Percentiles rank a stretch among this genome's conserved stretches.
Conservation (phyloP, 2,888 invertebrate species). For the Pristionchus mayeri region DNA sequence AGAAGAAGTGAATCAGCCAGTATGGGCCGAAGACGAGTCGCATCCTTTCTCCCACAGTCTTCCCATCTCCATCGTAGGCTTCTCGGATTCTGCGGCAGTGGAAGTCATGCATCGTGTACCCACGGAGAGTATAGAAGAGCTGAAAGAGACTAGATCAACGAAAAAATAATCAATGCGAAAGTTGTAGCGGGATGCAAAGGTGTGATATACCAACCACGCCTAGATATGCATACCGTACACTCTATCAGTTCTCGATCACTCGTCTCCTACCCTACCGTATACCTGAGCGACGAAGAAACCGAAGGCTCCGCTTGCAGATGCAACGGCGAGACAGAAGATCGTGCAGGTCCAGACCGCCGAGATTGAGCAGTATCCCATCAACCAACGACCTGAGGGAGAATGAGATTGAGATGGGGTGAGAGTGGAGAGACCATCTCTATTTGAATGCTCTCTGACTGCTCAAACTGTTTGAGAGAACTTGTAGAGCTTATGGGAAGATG, state of each 20-base stretch:
- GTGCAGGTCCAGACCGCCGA: constrained; percentile 57
- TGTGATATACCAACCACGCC: too few relatives aligned
- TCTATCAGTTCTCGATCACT: background rate
- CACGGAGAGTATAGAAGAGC: constrained; percentile 73
- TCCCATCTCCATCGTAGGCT: constrained; percentile 72
- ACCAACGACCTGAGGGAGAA: constrained; percentile 63
- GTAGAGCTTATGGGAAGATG: too few relatives aligned
- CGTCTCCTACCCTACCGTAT: constrained; percentile 1
- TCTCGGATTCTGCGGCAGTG: constrained; percentile 65
- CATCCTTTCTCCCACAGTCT: constrained; percentile 67
- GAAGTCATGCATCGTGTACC: constrained; percentile 75
- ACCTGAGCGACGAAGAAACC: constrained; percentile 73
- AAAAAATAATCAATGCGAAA: too few relatives aligned
- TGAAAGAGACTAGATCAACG: too few relatives aligned
- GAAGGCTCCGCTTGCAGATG: constrained; percentile 62
- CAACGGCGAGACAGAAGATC: constrained; percentile 63
- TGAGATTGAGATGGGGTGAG: too few relatives aligned
- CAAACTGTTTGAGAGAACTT: too few relatives aligned
- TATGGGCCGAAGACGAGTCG: constrained; percentile 73
- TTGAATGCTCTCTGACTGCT: too few relatives aligned
- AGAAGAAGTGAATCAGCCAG: constrained; percentile 71
- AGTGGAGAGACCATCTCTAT: too few relatives aligned
- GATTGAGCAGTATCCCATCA: constrained; percentile 58
- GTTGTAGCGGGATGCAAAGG: too few relatives aligned
- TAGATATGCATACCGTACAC: too few relatives aligned